Conservation (phyloP, 2,113 vertebrate genomes). For the Ochotona princeps region DNA sequence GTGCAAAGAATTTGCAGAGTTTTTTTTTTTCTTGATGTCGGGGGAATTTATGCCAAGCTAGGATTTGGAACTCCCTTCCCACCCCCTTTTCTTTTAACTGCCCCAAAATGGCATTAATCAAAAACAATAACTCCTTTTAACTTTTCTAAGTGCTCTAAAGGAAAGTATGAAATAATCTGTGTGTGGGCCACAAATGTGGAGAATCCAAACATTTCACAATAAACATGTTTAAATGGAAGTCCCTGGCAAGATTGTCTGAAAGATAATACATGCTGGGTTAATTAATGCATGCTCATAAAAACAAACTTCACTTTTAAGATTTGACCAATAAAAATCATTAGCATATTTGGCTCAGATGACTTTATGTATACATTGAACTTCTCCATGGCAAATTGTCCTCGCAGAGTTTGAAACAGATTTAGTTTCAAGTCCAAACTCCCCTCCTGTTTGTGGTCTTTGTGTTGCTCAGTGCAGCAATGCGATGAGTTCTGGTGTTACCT, state of each 20-base stretch:
- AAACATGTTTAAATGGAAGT: conserved; percentile 99
- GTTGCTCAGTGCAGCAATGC: conserved; percentile 48
- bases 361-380: conserved; percentile 85
- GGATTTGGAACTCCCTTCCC: conserved; percentile 80
- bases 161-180: conserved; percentile 98
- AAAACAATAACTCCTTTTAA: conserved; percentile 99
- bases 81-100: conserved; percentile 50
- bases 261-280: conserved; percentile 99
- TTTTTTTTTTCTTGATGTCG: conserved; percentile 63
- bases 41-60: conserved; percentile 80
- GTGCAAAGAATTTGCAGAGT: conserved; percentile 61
- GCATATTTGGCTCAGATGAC: conserved; percentile 93
- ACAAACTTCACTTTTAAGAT: conserved; percentile 97
- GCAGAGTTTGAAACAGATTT: conserved; percentile 81
- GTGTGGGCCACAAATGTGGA: conserved; percentile 97
- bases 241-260: conserved; percentile 94
- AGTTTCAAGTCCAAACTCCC: conserved; percentile 79
- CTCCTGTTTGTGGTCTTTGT: conserved; percentile 72
- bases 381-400: conserved; percentile 80
- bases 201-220: conserved; percentile 99
- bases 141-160: conserved; percentile 92
- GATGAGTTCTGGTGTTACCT: conserved; percentile 87
- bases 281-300: conserved; percentile 98
- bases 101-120: conserved; percentile 94
- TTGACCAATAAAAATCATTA: conserved; percentile 96